These are phyloP conservation scores for Hippolais icterina DNA, from an alignment of 2,113 vertebrate genomes.

Conservation along the genomic window DNA sequence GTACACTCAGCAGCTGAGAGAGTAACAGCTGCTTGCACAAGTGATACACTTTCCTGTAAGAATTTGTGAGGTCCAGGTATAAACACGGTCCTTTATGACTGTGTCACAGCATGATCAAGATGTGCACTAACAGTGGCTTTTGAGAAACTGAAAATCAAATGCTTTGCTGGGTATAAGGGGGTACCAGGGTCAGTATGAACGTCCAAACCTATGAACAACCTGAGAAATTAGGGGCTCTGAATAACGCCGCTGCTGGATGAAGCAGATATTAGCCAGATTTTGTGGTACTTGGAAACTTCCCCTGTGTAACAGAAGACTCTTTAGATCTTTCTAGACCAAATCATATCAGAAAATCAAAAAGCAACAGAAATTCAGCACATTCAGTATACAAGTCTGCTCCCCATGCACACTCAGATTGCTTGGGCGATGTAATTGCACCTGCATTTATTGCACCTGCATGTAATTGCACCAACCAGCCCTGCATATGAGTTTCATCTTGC, in stretches of 20 bases:
- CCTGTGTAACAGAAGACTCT: background rate
- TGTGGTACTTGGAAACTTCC: background rate
- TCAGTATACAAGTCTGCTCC: background rate
- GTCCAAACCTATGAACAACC: background rate
- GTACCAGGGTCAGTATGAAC: background rate
- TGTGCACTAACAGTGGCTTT: background rate
- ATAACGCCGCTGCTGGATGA: background rate
- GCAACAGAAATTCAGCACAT: background rate
- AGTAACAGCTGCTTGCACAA: background rate
- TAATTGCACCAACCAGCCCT: background rate
- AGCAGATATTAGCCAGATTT: background rate
- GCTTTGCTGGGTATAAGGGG: fast-evolving
- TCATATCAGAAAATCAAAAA: background rate
- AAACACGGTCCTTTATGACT: background rate
- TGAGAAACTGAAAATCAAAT: background rate
- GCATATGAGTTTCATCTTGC: background rate
- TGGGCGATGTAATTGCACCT: fast-evolving
- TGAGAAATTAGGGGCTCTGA: background rate
- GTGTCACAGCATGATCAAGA: background rate
- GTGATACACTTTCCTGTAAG: background rate
- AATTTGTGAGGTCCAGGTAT: background rate
- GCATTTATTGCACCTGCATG: background rate
- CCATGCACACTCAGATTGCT: fast-evolving
- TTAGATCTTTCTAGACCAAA: background rate
- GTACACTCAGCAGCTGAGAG: background rate